Percentiles rank a stretch among this genome's conserved stretches.
Conservation (phyloP, 2,888 invertebrate genomes). For the Euzetes globulus region DNA sequence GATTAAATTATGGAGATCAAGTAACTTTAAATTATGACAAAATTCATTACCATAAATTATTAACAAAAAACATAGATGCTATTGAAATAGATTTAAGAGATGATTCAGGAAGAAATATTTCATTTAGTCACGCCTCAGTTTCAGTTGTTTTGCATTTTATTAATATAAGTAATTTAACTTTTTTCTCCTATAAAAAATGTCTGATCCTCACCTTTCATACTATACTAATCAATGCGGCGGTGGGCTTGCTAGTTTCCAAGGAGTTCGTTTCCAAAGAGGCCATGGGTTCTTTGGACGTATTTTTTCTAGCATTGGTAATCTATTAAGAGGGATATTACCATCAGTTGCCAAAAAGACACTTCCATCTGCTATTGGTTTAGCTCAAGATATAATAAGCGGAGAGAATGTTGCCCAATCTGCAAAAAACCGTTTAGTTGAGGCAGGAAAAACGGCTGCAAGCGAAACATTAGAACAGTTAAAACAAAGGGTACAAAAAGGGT, state of each 20-base stretch:
- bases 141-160: not conserved
- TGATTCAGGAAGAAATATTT: not conserved
- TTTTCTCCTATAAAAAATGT: not conserved
- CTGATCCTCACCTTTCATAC: not conserved
- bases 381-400: not conserved
- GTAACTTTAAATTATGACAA: not conserved
- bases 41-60: not conserved
- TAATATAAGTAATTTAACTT: not conserved
- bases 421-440: not conserved
- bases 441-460: not conserved
- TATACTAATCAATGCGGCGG: slow-evolving; percentile 23
- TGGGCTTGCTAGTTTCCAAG: not conserved
- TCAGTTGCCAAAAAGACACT: not conserved
- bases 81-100: slow-evolving; percentile 15
- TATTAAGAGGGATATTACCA: not conserved
- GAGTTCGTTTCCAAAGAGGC: slow-evolving; percentile 21
- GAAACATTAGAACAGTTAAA: not conserved
- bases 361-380: not conserved
- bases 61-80: not conserved
- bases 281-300: slow-evolving; percentile 22
- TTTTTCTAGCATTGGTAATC: not conserved
- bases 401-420: not conserved
- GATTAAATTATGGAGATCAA: not conserved
- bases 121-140: not conserved
- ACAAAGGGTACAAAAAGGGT: not conserved